These are phyloP conservation scores for Neomorphus geoffroyi DNA, from an alignment of 2,797 vertebrate genomes.

Conservation along the genomic window DNA sequence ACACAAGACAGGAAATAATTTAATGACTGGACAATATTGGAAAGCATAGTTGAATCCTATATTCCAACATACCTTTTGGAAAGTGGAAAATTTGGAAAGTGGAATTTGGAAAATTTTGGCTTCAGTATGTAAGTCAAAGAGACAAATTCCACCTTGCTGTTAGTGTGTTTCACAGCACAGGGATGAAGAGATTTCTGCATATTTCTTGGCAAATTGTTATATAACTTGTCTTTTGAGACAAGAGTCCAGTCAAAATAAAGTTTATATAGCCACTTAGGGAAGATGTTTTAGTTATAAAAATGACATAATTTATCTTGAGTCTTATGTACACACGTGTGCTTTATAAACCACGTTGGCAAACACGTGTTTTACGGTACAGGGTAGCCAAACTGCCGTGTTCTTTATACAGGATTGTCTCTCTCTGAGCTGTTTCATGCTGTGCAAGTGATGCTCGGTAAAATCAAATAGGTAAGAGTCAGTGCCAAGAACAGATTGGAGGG, in stretches of 20 bases:
- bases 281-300: not conserved
- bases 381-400: not conserved
- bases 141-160: not conserved
- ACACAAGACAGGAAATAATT: not conserved
- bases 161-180: not conserved
- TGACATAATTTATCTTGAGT: not conserved
- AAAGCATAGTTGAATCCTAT: not conserved
- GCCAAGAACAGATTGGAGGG: not conserved
- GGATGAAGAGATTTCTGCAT: not conserved
- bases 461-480: not conserved
- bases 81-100: not conserved
- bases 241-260: conserved; percentile 2
- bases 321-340: not conserved
- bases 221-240: not conserved
- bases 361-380: not conserved
- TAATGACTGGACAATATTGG: not conserved
- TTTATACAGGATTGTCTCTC: not conserved
- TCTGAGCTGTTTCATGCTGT: not conserved
- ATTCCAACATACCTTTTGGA: not conserved
- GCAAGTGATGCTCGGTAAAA: not conserved
- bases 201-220: not conserved
- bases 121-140: not conserved
- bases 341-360: not conserved
- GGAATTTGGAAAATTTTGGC: not conserved
- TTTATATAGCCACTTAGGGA: not conserved